Conservation (phyloP, 1,140 invertebrate species). For the Drosophila ohnishii region DNA sequence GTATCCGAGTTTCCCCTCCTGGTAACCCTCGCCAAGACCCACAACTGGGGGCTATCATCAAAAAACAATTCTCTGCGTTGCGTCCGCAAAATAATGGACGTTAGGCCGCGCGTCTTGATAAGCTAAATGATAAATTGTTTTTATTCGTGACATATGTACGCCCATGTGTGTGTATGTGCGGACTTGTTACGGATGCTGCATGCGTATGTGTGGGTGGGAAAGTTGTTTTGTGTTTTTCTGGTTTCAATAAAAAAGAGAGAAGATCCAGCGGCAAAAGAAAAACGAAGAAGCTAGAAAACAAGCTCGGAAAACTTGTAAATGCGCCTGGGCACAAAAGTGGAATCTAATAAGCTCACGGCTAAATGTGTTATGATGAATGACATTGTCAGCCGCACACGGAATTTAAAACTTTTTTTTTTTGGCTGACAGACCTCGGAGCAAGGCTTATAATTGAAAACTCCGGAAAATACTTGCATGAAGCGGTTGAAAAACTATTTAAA, state of each 20-base stretch:
- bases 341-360: constrained; percentile 81
- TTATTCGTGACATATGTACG: constrained; percentile 78
- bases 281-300: constrained; percentile 43
- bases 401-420: constrained; percentile 65
- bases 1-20: not conserved
- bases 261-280: constrained; percentile 6
- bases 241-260: constrained; percentile 40
- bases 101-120: constrained; percentile 76
- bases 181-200: constrained; percentile 64
- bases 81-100: constrained; percentile 80
- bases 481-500: constrained; percentile 10
- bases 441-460: constrained; percentile 73
- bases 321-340: constrained; percentile 77
- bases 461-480: constrained; percentile 8
- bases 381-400: constrained; percentile 74
- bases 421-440: constrained; percentile 32
- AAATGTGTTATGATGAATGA: constrained; percentile 81
- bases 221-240: constrained; percentile 58
- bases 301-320: constrained; percentile 73
- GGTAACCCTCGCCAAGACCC: not conserved
- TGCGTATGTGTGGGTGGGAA: constrained; percentile 57
- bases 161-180: constrained; percentile 14
- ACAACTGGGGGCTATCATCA: constrained; percentile 68
- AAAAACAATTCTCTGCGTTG: constrained; percentile 78
- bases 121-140: constrained; percentile 82